Evolutionary conservation across 2,797 vertebrate species (phyloP), one percentile per base, ranked within the genome.

Genomic region (Neosalanx taihuensis): DNA sequence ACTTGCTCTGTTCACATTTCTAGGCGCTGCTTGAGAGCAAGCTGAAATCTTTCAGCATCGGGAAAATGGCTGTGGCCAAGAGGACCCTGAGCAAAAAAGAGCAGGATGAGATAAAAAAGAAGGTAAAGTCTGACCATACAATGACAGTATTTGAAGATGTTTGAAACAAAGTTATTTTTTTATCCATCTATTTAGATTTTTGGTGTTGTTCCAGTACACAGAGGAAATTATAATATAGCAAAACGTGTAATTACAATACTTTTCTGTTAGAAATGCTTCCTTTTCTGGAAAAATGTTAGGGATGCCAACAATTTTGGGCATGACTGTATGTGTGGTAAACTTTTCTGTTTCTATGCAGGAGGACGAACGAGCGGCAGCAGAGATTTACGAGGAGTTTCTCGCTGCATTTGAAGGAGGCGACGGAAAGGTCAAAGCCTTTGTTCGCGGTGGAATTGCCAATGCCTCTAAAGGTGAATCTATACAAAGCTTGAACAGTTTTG

Each of bases 351-450:
- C 10, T 12, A 46, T 82, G 76, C 89, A 99, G 98, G 97, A 99
- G 91, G 98, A 99, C 89, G 97, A 99, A 85, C 95, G 95, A 76
- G 97, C 97, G 77, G 97, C 98, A 74, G 98, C 98, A 71, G 98
- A 99, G 84, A 99, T 99, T 76, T 99, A 99, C 84, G 98, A 99
- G 86, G 98, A 99, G 83, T 99, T 99, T 90, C 96, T 99, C 65
- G 97, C 97, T 81, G 96, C 97, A 13, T 99, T 99, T 90, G 98
- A 99, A 91, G 98, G 98, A 84, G 94, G 95, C 53, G 97, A 99
- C 81, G 95, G 94, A 76, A 97, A 98, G 91, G 96, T 99, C 68
- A 99, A 99, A 90, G 96, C 97, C 0, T 99, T 99, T 90, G 98
- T 99, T 58, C 94, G 98, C 73, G 98, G 98, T 76, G 98, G 98